A percentile compares a stretch with the other conserved stretches of the same genome.
These are phyloP conservation scores for Xanthorhoe designata DNA, from an alignment of 2,888 invertebrate species.

Conservation along the genomic window DNA sequence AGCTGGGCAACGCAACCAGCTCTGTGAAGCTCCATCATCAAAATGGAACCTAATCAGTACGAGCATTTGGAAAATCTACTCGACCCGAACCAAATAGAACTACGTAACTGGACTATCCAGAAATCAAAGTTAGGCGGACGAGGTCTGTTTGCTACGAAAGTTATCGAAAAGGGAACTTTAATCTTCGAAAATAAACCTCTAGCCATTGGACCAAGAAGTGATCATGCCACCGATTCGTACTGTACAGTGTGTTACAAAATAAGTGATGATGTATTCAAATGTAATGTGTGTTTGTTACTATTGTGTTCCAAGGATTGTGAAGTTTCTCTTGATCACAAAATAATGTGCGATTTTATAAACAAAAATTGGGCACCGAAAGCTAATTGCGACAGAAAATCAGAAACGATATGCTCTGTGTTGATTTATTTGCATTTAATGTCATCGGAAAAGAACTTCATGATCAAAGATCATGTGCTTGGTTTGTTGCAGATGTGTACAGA, in stretches of 20 bases:
- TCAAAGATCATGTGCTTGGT: constrained; percentile 72
- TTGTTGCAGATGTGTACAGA: constrained; percentile 72
- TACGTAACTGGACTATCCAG: constrained; percentile 83
- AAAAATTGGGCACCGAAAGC: constrained; percentile 74
- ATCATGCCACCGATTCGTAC: constrained; percentile 76
- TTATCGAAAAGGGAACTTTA: constrained; percentile 87
- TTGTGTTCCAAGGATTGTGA: constrained; percentile 88
- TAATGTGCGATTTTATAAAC: constrained; percentile 87
- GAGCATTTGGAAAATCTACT: constrained; percentile 42
- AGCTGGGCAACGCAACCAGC: constrained; percentile 51
- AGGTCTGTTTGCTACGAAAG: constrained; percentile 88
- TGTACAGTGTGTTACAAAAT: constrained; percentile 88
- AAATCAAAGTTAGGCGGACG: constrained; percentile 87
- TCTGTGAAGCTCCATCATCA: constrained; percentile 38
- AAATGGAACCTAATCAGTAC: constrained; percentile 48
- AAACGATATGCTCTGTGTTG: constrained; percentile 54
- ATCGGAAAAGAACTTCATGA: constrained; percentile 55
- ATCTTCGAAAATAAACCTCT: constrained; percentile 89
- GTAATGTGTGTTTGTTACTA: constrained; percentile 87
- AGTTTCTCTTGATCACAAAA: constrained; percentile 79
- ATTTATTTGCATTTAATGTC: constrained; percentile 66
- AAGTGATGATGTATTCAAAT: constrained; percentile 68
- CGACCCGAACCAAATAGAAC: constrained; percentile 33
- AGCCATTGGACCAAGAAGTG: constrained; percentile 87
- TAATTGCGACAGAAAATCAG: constrained; percentile 44